These are phyloP conservation scores for Notamacropus eugenii DNA, from an alignment of 2,797 vertebrate species.

Conservation along the genomic window DNA sequence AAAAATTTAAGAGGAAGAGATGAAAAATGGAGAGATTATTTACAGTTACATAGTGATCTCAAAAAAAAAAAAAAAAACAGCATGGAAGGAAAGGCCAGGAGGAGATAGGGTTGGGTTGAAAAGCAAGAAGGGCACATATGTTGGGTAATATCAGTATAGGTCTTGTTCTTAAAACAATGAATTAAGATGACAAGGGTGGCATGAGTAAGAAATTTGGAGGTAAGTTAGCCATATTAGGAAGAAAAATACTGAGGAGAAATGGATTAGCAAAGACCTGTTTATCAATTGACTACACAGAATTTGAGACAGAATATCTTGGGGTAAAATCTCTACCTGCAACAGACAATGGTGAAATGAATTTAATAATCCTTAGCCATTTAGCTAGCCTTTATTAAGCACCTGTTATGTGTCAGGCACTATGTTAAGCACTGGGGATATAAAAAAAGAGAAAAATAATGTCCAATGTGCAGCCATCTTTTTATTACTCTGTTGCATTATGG, in stretches of 20 bases:
- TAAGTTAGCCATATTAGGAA: neutral
- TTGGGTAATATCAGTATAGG: neutral
- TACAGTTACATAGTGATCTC: neutral
- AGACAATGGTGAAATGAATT: neutral
- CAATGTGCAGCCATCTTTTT: neutral
- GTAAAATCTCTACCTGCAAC: neutral
- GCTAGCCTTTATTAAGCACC: neutral
- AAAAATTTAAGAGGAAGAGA: neutral
- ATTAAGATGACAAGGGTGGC: neutral
- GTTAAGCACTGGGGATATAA: neutral
- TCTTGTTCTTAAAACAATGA: neutral
- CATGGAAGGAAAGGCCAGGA: neutral
- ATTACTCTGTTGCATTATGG: neutral
- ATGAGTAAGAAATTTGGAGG: neutral
- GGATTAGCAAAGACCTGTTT: neutral
- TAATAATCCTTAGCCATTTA: neutral
- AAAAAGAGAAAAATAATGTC: neutral
- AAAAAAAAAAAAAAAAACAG: neutral
- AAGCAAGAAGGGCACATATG: neutral
- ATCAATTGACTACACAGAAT: neutral
- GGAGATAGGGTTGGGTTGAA: neutral
- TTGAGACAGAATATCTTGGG: slow-evolving; percentile 32
- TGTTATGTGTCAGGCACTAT: neutral
- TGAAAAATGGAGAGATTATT: neutral
- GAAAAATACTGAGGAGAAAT: neutral